Conservation (phyloP, 2,888 invertebrate species). For the Leptopilina drosophilae region DNA sequence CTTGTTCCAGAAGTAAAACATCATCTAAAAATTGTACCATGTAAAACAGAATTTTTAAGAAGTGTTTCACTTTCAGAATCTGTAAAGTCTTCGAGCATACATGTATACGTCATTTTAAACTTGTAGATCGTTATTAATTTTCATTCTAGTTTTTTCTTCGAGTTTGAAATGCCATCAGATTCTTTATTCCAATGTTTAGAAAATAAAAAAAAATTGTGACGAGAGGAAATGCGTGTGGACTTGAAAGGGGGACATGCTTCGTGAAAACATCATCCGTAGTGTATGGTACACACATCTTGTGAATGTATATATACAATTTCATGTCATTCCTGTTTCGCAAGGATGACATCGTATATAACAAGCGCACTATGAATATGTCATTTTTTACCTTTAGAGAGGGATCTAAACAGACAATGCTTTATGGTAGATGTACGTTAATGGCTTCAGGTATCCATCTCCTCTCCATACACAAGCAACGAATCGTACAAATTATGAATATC, state of each 20-base stretch:
- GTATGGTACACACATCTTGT: slow-evolving; percentile 14
- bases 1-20: too few relatives aligned
- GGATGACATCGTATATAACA: slow-evolving; percentile 67
- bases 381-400: slow-evolving; percentile 59
- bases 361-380: slow-evolving; percentile 61
- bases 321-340: slow-evolving; percentile 61
- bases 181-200: too few relatives aligned
- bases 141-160: too few relatives aligned
- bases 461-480: slow-evolving; percentile 40
- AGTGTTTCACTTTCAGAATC: too few relatives aligned
- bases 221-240: too few relatives aligned
- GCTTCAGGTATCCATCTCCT: slow-evolving; percentile 42
- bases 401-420: slow-evolving; percentile 44
- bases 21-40: too few relatives aligned
- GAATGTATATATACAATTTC: slow-evolving; percentile 50
- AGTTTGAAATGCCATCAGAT: too few relatives aligned
- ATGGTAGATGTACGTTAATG: slow-evolving; percentile 44
- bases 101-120: too few relatives aligned
- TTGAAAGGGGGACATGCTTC: background rate
- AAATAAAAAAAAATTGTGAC: too few relatives aligned
- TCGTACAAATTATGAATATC: slow-evolving; percentile 38
- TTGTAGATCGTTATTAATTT: too few relatives aligned
- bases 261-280: background rate
- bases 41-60: too few relatives aligned
- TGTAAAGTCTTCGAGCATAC: too few relatives aligned